Base-by-base conservation (phyloP, 2,888 invertebrate species). In the Diplazon laetatorius region DNA sequence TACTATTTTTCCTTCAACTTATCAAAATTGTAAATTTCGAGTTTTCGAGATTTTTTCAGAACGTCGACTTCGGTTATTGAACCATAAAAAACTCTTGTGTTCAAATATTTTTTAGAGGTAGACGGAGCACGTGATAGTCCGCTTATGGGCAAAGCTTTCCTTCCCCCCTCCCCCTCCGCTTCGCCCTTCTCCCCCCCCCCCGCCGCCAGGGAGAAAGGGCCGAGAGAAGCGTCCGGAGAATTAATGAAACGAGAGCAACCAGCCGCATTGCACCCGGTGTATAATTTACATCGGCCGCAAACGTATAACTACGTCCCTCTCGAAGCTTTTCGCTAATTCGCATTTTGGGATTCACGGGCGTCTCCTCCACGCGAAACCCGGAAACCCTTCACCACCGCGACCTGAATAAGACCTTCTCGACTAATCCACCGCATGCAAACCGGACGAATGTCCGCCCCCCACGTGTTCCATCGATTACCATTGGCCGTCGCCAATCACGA, bases 221-320 rank as follows among this genome's bases (percentile, higher is more conserved):
- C 22, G 14, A 35, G 42, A 39, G 12, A 59, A 70, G 44, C 65
- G 62, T 60, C 66, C 10, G 14, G 70, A 80, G 72, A 82, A 84
- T 83, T 84, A 84, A 85, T 85, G 85, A 82, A 85, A 85, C 83
- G 81, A 75, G 80, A 83, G 84, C 76, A 82, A 78, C 74, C 74
- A 72, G 68, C 81, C 81, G 66, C 79, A 77, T 77, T 83, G 82
- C 82, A 80, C 80, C 80, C 78, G 75, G 75, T 78, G 75, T 78
- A 80, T 85, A 86, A 86, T 86, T 86, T 85, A 86, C 80, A 82
- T 80, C 80, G 77, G 73, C 83, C 81, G 82, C 83, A 81, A 75
- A n/a, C n/a, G n/a, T 46, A 74, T 68, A 70, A 74, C 74, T 78
- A 78, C 75, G 78, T 78, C 71, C 75, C 78, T 71, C 71, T 70